phyloP scores from a whole-genome alignment of 1,140 invertebrate species.

The Eciton burchellii region DNA sequence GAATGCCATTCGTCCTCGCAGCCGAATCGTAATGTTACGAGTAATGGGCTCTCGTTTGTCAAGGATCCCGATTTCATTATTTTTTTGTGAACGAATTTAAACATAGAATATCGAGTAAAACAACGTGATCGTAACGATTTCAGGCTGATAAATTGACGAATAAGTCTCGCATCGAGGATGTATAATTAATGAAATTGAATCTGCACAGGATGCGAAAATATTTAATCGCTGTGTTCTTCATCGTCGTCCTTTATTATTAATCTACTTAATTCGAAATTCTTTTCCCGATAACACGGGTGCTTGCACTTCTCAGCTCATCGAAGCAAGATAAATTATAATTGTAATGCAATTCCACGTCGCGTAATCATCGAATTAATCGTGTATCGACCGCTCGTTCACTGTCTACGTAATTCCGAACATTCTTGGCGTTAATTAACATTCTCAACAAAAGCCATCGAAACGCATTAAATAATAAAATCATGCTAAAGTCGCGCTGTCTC shows the following conservation, averaged over 20 bases:
- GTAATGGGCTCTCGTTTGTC: neutral
- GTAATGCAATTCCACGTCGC: neutral
- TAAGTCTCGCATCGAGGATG: no score
- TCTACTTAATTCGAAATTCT: neutral
- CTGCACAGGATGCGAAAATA: neutral
- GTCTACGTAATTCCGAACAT: neutral
- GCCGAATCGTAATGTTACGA: neutral
- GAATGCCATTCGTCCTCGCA: neutral
- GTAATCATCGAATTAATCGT: neutral
- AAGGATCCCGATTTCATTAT: neutral
- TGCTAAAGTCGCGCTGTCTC: constrained; percentile 5
- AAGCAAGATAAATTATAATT: neutral
- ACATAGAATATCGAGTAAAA: neutral
- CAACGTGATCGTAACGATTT: neutral
- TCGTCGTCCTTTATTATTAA: neutral
- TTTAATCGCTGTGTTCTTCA: neutral
- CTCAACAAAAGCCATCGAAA: constrained; percentile 14
- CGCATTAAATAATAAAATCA: no score
- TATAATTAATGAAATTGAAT: neutral
- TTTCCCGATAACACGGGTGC: neutral
- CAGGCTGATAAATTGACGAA: neutral
- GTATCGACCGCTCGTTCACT: neutral
- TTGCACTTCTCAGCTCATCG: neutral
- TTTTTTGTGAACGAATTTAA: neutral
- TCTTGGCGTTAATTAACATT: constrained; percentile 23